Conservation (phyloP, 2,797 vertebrate species). For the Heterohyrax brucei region DNA sequence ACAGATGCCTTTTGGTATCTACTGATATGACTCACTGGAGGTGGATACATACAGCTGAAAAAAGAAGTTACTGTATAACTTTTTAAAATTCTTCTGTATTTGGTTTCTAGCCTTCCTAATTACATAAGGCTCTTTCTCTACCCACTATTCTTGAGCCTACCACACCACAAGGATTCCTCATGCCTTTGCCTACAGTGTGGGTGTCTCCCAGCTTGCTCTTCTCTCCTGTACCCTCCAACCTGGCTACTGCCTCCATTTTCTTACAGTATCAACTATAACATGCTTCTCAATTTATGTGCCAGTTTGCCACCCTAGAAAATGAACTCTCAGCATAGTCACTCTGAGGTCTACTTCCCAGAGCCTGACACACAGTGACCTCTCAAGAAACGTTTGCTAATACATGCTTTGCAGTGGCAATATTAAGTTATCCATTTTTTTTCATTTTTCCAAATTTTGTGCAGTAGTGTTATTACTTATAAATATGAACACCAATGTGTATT, state of each 20-base stretch:
- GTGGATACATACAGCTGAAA: neutral
- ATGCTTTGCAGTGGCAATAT: neutral
- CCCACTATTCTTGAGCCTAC: neutral
- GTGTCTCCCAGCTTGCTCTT: neutral
- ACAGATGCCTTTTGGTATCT: constrained; percentile 12
- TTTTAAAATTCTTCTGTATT: neutral
- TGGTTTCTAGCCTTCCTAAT: constrained; percentile 4
- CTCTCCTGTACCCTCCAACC: neutral
- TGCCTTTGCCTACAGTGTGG: no score
- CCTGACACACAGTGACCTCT: neutral
- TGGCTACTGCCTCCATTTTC: neutral
- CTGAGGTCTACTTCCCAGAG: neutral
- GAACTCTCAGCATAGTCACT: neutral
- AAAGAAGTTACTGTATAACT: neutral
- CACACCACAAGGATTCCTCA: neutral
- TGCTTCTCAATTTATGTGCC: neutral
- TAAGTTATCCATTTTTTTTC: neutral
- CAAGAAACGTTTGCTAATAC: neutral
- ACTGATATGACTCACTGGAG: neutral
- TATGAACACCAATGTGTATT: neutral
- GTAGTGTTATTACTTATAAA: neutral
- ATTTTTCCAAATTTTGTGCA: neutral
- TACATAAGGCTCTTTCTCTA: neutral
- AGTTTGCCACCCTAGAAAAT: neutral
- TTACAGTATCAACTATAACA: neutral